Evolutionary conservation across 2,797 vertebrate species (phyloP), one percentile per base, ranked within the genome.

Genomic region (Pampus argenteus): DNA sequence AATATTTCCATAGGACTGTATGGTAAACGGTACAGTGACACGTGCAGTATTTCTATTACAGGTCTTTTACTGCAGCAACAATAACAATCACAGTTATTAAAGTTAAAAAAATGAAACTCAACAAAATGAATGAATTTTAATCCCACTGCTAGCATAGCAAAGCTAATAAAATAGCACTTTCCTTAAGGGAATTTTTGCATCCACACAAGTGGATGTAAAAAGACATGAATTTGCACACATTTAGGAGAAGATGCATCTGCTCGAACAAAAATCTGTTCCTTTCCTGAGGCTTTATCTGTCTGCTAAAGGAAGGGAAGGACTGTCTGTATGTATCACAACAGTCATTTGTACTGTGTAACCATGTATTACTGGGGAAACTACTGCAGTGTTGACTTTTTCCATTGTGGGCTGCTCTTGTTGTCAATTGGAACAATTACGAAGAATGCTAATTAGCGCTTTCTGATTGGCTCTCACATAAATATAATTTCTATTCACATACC

Each of bases 111-210:
- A 57, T 17, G 7, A 11, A 47, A 29, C 50, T 14, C 13, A 50
- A 56, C 17, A n/a, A 50, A 67, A 68, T 20, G 5, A 25, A 25
- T 67, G 44, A 42, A 50, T 51, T 67, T 52, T 13, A 48, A 60
- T 65, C 54, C 58, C 2, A 3, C 40, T 29, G 28, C 28, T 18
- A 36, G 48, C 34, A n/a, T 20, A 51, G 9, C 22, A 47, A 25
- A 56, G 29, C 29, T 23, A 57, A 44, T 15, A 9, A 6, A 44
- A 34, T 34, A 10, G 25, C 25, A 13, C 10, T 63, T 61, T 51
- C 23, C 48, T 62, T 17, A 58, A 29, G 62, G 20, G 29, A 71
- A n/a, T n/a, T n/a, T 51, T 51, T 62, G 50, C 57, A 57, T 71
- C 36, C 20, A 42, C 2, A 2, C 22, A 17, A 50, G 36, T 51